Conservation (phyloP, 2,888 invertebrate genomes). For the Protodeltote pygarga region DNA sequence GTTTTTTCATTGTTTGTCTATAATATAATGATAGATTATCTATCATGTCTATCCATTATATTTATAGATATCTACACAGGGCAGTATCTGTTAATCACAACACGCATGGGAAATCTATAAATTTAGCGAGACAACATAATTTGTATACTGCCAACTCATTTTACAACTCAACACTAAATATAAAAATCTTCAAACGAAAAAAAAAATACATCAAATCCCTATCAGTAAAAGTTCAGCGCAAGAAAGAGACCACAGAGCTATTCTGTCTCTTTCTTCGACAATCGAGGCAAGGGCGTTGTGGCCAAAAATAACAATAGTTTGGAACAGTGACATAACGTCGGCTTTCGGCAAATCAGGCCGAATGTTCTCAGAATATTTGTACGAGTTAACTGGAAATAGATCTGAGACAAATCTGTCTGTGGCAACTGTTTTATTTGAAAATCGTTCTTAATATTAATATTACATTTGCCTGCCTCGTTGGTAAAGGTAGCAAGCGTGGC, state of each 20-base stretch:
- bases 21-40: too few relatives aligned
- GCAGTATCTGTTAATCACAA: too few relatives aligned
- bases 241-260: conserved; percentile 35
- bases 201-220: neutral
- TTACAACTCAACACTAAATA: neutral
- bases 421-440: too few relatives aligned
- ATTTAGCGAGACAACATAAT: neutral
- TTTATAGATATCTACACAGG: too few relatives aligned
- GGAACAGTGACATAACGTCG: conserved; percentile 34
- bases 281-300: conserved; percentile 41
- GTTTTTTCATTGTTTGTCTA: too few relatives aligned
- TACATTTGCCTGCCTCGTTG: too few relatives aligned
- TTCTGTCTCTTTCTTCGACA: conserved; percentile 8
- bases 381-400: conserved; percentile 21
- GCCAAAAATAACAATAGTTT: conserved; percentile 59
- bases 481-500: too few relatives aligned
- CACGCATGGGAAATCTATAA: too few relatives aligned
- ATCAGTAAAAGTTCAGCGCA: neutral
- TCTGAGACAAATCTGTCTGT: neutral
- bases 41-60: too few relatives aligned
- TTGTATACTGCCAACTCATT: neutral
- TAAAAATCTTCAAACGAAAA: conserved; percentile 1
- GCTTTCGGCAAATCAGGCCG: conserved; percentile 35
- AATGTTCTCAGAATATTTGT: conserved; percentile 23
- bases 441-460: too few relatives aligned